Base-by-base conservation (phyloP, 1,140 invertebrate genomes). In the Zaprionus inermis region DNA sequence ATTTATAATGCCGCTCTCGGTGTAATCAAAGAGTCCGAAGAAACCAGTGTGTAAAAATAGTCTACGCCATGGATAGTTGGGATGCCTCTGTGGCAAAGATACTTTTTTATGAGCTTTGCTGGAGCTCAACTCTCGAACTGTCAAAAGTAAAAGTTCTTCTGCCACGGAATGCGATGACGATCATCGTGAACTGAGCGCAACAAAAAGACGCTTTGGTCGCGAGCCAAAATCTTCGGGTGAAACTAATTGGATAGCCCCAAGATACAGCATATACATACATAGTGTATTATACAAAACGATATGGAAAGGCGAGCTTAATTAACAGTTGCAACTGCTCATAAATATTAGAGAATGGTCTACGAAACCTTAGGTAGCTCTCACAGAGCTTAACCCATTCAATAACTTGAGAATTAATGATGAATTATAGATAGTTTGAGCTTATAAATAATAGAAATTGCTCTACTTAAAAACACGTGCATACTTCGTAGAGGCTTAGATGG, bases 121-220 rank as follows among this genome's bases (percentile, higher is more conserved):
- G 16, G 41, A 75, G 54, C 66, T 55, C 67, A 56, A n/a, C 66
- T 60, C 57, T 60, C 57, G 41, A 83, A 64, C 59, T 76, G 68
- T 76, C 76, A 86, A 86, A 86, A 86, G 82, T 86, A 86, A 86
- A 88, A 86, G 83, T 88, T 88, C 59, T 70, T 34, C 68, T 79
- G 79, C 61, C 67, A 68, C 76, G 76, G 75, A 81, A 86, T 85
- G 74, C 41, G 73, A 61, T 59, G 57, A 52, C 44, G 60, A 56
- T 68, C 41, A 34, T 59, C 24, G 38, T 61, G 51, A 34, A 28
- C 52, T 57, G 56, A 38, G 49, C 28, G 60, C 20, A 20, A 38
- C 6, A 38, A 2, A 12, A 36, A 51, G 30, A 41, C 34, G 38
- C 51, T 22, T 20, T 44, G 24, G 28, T 18, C 44, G 44, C 44